Conservation (phyloP, 2,797 vertebrate genomes). For the Remorina albescens region DNA sequence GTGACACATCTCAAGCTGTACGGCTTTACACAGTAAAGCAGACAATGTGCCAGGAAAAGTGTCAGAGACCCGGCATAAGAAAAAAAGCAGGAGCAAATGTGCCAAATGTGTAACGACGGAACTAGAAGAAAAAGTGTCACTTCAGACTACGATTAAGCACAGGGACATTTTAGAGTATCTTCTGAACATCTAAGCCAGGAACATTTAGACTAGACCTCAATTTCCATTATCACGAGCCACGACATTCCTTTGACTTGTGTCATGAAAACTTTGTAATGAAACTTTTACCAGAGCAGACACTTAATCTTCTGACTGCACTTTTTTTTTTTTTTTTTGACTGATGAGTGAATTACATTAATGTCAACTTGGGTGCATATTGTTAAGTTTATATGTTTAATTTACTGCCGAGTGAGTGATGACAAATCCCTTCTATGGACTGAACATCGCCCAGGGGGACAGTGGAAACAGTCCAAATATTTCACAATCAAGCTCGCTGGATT, state of each 20-base stretch:
- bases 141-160: constrained; percentile 67
- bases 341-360: constrained; percentile 15
- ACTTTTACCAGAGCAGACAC: constrained; percentile 29
- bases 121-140: constrained; percentile 78
- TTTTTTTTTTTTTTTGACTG: background rate
- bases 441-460: constrained; percentile 19
- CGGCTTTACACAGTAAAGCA: constrained; percentile 57
- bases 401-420: constrained; percentile 39
- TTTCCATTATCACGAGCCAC: constrained; percentile 60
- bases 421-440: constrained; percentile 49
- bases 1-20: constrained; percentile 71
- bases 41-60: constrained; percentile 58
- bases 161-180: constrained; percentile 72
- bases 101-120: constrained; percentile 65
- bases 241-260: constrained; percentile 44
- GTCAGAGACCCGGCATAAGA: constrained; percentile 48
- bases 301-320: background rate
- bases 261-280: constrained; percentile 42
- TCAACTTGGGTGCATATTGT: background rate
- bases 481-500: constrained; percentile 38
- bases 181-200: constrained; percentile 57
- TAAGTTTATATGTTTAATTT: constrained; percentile 18
- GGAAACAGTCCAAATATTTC: constrained; percentile 59
- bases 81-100: constrained; percentile 54
- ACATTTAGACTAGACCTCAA: constrained; percentile 63